Evolutionary conservation across 2,888 invertebrate species (phyloP).

Genomic region (Monopis laevigella): DNA sequence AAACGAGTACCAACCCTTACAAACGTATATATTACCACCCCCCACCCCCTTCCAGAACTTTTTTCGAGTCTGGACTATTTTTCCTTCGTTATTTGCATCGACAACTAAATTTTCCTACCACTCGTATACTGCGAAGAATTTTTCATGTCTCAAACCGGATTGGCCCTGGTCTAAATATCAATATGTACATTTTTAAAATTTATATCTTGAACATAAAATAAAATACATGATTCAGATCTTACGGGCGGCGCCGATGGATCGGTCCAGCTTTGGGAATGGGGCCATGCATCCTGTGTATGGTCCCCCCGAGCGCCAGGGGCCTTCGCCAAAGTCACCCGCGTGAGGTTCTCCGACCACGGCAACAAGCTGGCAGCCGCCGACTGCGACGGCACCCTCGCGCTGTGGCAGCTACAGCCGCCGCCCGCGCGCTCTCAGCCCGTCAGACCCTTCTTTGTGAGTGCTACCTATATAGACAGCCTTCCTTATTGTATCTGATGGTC

Average conservation of each 20-base stretch:
- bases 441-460: constrained; percentile 89
- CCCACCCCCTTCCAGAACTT: too few species aligned
- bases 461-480: too few species aligned
- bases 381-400: constrained; percentile 94
- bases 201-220: too few species aligned
- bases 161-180: neutral
- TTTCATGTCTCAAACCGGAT: neutral
- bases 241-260: constrained; percentile 97
- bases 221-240: constrained; percentile 80
- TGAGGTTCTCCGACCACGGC: constrained; percentile 96
- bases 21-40: too few species aligned
- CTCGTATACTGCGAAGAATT: neutral
- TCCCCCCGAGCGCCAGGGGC: constrained; percentile 93
- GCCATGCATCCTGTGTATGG: constrained; percentile 89
- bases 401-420: constrained; percentile 91
- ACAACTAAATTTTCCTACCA: too few species aligned
- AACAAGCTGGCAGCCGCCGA: constrained; percentile 99
- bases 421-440: constrained; percentile 57
- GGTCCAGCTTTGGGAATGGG: constrained; percentile 98
- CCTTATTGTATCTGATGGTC: neutral
- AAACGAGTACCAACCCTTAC: neutral
- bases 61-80: too few species aligned
- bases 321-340: constrained; percentile 93
- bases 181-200: too few species aligned
- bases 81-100: too few species aligned